phyloP scores from a whole-genome alignment of 2,113 vertebrate genomes.

The Corythoichthys haematopterus region DNA sequence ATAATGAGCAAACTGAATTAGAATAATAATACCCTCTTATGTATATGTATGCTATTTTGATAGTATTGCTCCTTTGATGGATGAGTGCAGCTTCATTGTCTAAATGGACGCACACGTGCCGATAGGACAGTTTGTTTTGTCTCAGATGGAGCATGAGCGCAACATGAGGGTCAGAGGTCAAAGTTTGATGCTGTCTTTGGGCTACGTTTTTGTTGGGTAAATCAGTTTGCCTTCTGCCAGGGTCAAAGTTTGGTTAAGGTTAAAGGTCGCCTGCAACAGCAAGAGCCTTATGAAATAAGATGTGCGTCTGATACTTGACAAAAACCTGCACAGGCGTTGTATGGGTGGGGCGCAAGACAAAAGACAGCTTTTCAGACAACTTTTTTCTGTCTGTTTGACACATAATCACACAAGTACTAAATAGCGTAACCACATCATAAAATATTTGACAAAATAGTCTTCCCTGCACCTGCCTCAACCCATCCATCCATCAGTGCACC shows the following conservation, averaged over 20 bases:
- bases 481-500: constrained; percentile 12
- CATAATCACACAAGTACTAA: constrained; percentile 2
- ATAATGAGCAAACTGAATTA: constrained; percentile 27
- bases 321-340: constrained; percentile 8
- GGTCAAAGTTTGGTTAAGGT: constrained; percentile 75
- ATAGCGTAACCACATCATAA: neutral
- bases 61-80: constrained; percentile 41
- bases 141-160: constrained; percentile 25
- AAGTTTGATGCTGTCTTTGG: constrained; percentile 27
- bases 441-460: constrained; percentile 16
- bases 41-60: constrained; percentile 49
- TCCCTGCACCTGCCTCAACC: constrained; percentile 24
- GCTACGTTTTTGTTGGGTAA: constrained; percentile 52
- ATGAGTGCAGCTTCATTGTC: constrained; percentile 42
- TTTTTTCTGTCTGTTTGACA: neutral
- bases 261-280: constrained; percentile 65
- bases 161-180: constrained; percentile 31
- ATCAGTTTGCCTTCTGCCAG: constrained; percentile 64
- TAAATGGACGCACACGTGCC: constrained; percentile 27
- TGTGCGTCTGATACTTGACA: constrained; percentile 54
- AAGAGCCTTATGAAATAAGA: constrained; percentile 49
- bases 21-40: constrained; percentile 38
- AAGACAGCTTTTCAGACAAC: neutral
- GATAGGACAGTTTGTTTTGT: constrained; percentile 29
- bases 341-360: neutral